A percentile compares a stretch with the other conserved stretches of the same genome.
Conservation (phyloP, 2,113 vertebrate species). For the Syngnathus typhle region DNA sequence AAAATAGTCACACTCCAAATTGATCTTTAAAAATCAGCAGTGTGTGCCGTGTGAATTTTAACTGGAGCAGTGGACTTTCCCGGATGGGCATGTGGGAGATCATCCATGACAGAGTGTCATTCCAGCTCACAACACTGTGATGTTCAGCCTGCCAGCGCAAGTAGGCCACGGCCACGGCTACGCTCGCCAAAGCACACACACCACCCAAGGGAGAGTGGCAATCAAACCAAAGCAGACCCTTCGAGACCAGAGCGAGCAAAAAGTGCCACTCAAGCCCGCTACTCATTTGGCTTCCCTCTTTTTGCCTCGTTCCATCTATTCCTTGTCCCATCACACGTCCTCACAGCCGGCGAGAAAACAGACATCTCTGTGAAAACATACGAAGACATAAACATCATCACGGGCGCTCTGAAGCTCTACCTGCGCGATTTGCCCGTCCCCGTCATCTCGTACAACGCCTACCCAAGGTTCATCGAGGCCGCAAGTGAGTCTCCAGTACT, state of each 20-base stretch:
- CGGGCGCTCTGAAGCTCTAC: constrained; percentile 97
- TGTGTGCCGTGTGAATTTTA: constrained; percentile 54
- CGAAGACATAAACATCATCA: constrained; percentile 99
- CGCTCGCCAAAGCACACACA: constrained; percentile 45
- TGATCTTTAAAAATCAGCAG: constrained; percentile 14
- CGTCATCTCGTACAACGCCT: constrained; percentile 93
- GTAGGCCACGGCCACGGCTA: constrained; percentile 55
- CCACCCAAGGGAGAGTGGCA: constrained; percentile 40
- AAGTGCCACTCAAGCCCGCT: constrained; percentile 27
- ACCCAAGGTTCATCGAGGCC: constrained; percentile 95
- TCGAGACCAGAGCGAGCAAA: no score
- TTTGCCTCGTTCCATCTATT: constrained; percentile 13
- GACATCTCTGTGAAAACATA: constrained; percentile 97
- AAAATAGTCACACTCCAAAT: background rate
- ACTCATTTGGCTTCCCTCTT: constrained; percentile 13
- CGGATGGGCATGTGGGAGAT: constrained; percentile 54
- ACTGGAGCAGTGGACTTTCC: constrained; percentile 43
- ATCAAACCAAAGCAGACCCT: constrained; percentile 38
- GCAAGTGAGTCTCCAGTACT: constrained; percentile 79
- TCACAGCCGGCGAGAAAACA: constrained; percentile 93
- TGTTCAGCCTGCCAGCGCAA: constrained; percentile 64
- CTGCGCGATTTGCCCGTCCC: constrained; percentile 99
- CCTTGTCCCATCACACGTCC: constrained; percentile 19
- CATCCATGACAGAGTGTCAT: constrained; percentile 69
- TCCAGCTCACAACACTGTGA: constrained; percentile 64